phyloP scores from a whole-genome alignment of 2,113 vertebrate species.

The Chloroceryle aenea region DNA sequence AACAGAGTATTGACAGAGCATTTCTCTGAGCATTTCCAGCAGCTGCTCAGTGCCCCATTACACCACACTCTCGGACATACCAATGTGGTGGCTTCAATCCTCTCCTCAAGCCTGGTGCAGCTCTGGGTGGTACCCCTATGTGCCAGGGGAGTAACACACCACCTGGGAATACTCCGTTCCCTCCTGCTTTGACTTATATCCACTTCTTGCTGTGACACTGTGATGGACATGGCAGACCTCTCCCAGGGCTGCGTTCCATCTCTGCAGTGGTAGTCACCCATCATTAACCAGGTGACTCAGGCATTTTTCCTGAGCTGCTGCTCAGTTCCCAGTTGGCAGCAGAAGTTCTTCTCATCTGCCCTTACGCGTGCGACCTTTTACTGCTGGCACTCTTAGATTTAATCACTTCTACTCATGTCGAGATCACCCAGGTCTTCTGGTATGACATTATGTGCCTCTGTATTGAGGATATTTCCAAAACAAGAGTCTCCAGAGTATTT shows the following conservation, averaged over 20 bases:
- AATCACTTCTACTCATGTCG: neutral
- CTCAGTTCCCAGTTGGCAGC: constrained; percentile 3
- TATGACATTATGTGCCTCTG: neutral
- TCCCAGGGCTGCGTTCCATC: neutral
- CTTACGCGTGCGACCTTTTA: neutral
- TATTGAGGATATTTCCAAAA: constrained; percentile 3
- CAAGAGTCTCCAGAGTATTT: neutral
- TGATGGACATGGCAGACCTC: neutral
- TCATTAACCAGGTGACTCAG: constrained; percentile 31
- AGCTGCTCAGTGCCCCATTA: neutral
- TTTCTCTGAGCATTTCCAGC: neutral
- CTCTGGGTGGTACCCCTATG: accelerated
- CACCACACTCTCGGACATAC: neutral
- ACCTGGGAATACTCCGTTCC: neutral
- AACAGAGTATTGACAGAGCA: neutral
- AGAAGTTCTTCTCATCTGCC: neutral
- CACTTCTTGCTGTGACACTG: neutral
- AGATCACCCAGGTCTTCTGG: constrained; percentile 23
- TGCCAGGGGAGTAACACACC: neutral
- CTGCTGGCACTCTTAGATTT: neutral
- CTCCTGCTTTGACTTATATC: neutral
- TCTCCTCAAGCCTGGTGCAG: neutral
- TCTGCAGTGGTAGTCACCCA: constrained; percentile 19
- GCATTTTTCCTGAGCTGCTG: neutral
- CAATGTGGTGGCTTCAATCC: neutral